These are phyloP conservation scores for Chiloscyllium punctatum DNA, from an alignment of 2,797 vertebrate genomes.

Conservation along the genomic window DNA sequence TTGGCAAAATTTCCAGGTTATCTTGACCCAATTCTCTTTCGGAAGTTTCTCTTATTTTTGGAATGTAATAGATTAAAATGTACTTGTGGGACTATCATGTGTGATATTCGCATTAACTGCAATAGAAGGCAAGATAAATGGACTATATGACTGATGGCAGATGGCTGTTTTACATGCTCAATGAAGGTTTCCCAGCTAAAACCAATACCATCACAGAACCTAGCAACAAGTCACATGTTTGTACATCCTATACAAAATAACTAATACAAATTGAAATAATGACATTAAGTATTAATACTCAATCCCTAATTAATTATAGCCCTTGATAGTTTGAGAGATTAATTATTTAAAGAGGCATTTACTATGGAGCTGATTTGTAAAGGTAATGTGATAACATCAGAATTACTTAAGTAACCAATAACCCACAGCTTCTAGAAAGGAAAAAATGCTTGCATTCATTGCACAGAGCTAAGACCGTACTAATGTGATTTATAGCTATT, in stretches of 20 bases:
- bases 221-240: too few relatives aligned
- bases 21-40: background rate
- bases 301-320: constrained; percentile 21
- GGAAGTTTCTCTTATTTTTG: background rate
- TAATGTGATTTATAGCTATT: background rate
- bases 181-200: background rate
- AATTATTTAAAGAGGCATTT: constrained; percentile 28
- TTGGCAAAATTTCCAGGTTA: background rate
- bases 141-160: background rate
- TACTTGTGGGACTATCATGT: background rate
- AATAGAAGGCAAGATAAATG: background rate
- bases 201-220: background rate
- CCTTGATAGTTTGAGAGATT: background rate
- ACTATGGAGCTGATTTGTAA: constrained; percentile 10
- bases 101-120: background rate
- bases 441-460: background rate
- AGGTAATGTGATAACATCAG: background rate
- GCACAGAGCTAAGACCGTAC: too few relatives aligned
- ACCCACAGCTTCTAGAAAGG: background rate
- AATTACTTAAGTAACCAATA: constrained; percentile 28
- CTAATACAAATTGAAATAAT: constrained; percentile 16
- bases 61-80: background rate
- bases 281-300: constrained; percentile 28
- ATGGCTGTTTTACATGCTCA: background rate
- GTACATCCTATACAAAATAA: constrained; percentile 11